phyloP scores from a whole-genome alignment of 2,113 vertebrate species.

The Spilogale gracilis region DNA sequence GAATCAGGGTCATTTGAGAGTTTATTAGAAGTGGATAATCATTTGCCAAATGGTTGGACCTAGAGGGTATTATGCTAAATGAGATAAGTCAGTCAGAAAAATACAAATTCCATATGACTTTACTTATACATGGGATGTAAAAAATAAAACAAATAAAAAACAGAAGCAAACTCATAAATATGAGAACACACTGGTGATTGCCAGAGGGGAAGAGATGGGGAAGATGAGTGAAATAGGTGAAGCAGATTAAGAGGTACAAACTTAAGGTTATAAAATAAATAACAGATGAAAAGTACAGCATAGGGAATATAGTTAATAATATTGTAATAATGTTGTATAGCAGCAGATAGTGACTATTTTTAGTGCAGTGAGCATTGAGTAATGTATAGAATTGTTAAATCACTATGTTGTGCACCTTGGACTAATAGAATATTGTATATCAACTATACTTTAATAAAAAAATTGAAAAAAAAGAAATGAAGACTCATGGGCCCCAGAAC shows the following conservation, averaged over 20 bases:
- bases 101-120: background rate
- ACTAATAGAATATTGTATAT: background rate
- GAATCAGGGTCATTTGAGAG: background rate
- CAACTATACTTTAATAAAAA: background rate
- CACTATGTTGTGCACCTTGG: background rate
- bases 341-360: background rate
- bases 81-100: background rate
- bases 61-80: background rate
- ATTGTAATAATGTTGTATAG: background rate
- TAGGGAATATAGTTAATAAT: background rate
- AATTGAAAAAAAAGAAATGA: background rate
- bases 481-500: background rate
- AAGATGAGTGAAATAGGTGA: background rate
- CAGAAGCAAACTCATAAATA: background rate
- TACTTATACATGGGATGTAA: background rate
- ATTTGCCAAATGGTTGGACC: background rate
- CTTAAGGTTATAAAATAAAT: background rate
- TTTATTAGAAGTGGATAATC: background rate
- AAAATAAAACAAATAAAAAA: background rate
- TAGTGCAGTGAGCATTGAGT: background rate
- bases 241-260: background rate
- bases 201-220: background rate
- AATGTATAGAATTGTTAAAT: background rate
- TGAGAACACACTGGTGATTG: background rate
- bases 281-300: background rate